Evolutionary conservation across 2,888 invertebrate species (phyloP), one percentile per base, ranked within the genome.

Genomic region (Dicyrtoma fusca): DNA sequence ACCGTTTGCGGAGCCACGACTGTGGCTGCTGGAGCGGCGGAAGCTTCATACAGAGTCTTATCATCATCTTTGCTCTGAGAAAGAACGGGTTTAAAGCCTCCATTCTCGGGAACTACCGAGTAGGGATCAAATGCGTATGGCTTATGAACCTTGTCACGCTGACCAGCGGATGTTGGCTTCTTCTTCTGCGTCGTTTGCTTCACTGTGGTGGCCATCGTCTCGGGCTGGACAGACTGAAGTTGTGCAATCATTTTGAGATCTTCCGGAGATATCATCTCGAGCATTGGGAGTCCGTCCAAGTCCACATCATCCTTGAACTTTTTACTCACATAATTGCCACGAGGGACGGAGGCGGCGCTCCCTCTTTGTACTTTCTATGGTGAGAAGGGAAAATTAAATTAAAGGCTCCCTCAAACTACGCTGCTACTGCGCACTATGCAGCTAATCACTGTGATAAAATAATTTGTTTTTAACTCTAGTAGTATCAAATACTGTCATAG

Each of bases 51-150:
- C 21, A 23, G 53, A 26, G 51, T 53, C 65, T 66, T 66, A 17
- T 44, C 63, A 23, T n/a, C 47, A 25, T 6, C 47, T 21, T 21
- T 44, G 19, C 51, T 51, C 34, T 65, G 34, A 17, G 51, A 51
- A 10, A 65, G 17, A n/a, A 65, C 51, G 11, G 65, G 65, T 19
- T 65, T 65, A 26, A 65, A 65, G 6, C 65, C 65, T 51, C 47
- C 51, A 25, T 21, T 21, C 34, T 65, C 26, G 0, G 51, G 26
- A 17, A 51, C 25, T 13, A 65, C 51, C n/a, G 65, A 51, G 5
- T 51, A 26, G 26, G 49, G 65, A 51, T 65, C 51, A 51, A 65
- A 65, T 34, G 21, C 11, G 51, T 49, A 23, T 23, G 45, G 19
- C 47, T 25, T 64, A n/a, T 25, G 23, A 25, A 19, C 25, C 23